Base-by-base conservation (phyloP, 1,140 invertebrate genomes). In the Drosophila fuyamai region DNA sequence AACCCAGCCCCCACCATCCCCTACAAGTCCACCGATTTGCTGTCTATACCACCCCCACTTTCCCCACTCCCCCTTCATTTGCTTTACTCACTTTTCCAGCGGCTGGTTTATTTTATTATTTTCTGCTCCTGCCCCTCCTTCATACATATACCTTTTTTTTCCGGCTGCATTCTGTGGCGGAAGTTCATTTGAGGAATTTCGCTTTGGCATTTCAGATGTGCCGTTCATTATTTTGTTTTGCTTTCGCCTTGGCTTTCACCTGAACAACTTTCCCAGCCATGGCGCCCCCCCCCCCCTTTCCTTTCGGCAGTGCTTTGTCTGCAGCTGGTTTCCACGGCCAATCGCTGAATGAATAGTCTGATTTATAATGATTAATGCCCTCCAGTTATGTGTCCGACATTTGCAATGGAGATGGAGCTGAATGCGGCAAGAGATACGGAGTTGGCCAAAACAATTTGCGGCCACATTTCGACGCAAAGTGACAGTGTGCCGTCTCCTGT, bases 311-410 rank as follows among this genome's bases (percentile, higher is more conserved):
- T 67, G 36, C 35, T 59, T 58, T 71, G 70, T 73, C 57, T 54
- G 58, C 44, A 63, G 46, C 36, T 41, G 60, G 50, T 51, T 43
- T 12, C 54, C 66, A 77, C 53, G 46, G 73, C 79, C 79, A 81
- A 81, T 81, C 79, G 72, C 61, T 70, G 82, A 79, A 76, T 88
- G 76, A 88, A 86, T 77, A 54, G 84, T 71, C 76, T 88, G 83
- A 86, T 86, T 86, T 86, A 86, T 86, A 86, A 89, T 86, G 83
- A 86, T 86, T 83, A 86, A 86, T 86, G 83, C 60, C 66, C 35
- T 73, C 79, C 66, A 82, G 62, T 72, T 81, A 79, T 85, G 81
- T 66, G 53, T 48, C 78, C 53, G 71, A 75, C 76, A 70, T 74
- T 63, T 54, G 59, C 75, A 75, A 82, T 77, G 74, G 81, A 71